These are phyloP conservation scores for Melieria picta DNA, from an alignment of 2,888 invertebrate genomes.

Conservation along the genomic window DNA sequence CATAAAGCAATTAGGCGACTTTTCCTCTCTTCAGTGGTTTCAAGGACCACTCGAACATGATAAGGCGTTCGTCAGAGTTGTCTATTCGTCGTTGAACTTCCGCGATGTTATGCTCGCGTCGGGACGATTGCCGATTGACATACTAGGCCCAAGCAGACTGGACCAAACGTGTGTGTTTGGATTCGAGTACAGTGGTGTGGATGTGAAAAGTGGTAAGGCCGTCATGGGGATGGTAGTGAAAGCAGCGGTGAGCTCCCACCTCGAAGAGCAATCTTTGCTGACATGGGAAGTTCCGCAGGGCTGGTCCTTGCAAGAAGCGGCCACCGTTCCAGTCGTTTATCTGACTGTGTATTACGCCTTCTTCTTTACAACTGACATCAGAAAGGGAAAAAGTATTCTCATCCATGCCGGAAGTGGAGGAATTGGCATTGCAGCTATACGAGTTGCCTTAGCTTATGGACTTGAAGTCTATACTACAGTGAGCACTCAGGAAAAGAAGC, in stretches of 20 bases:
- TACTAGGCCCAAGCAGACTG: slow-evolving; percentile 72
- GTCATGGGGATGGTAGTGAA: slow-evolving; percentile 70
- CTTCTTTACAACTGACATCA: slow-evolving; percentile 55
- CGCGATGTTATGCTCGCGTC: slow-evolving; percentile 91
- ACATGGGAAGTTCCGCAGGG: slow-evolving; percentile 76
- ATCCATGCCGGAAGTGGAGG: slow-evolving; percentile 76
- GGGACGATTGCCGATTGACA: slow-evolving; percentile 84
- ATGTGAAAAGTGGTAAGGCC: slow-evolving; percentile 67
- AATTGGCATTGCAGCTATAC: slow-evolving; percentile 81
- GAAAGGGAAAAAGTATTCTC: slow-evolving; percentile 63
- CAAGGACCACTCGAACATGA: slow-evolving; percentile 71
- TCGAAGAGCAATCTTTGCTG: slow-evolving; percentile 27
- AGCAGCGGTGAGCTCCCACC: slow-evolving; percentile 68
- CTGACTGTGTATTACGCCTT: slow-evolving; percentile 72
- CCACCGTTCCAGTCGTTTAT: slow-evolving; percentile 82
- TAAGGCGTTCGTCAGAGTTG: slow-evolving; percentile 66
- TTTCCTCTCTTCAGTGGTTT: slow-evolving; percentile 82
- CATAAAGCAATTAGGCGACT: slow-evolving; percentile 79
- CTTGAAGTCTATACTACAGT: slow-evolving; percentile 77
- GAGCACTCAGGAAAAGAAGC: slow-evolving; percentile 71
- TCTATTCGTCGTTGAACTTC: slow-evolving; percentile 86
- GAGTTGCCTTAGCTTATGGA: slow-evolving; percentile 71
- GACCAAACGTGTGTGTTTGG: slow-evolving; percentile 74
- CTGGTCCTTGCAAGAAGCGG: slow-evolving; percentile 80
- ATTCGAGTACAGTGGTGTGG: slow-evolving; percentile 72